Evolutionary conservation across 1,140 invertebrate genomes (phyloP).

Genomic region (Euschistus heros): DNA sequence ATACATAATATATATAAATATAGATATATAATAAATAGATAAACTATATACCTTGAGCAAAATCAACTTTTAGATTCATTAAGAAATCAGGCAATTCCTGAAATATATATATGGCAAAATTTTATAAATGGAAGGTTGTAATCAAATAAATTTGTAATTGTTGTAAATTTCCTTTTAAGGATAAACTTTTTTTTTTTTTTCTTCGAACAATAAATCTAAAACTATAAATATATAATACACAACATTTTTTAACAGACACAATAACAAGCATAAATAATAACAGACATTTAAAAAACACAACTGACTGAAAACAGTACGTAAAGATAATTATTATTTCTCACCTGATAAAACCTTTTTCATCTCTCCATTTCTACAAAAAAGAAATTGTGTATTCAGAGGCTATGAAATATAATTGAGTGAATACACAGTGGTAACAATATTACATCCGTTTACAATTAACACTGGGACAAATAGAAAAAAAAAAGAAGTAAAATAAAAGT

Average conservation of each 20-base stretch:
- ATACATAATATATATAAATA: too few relatives aligned
- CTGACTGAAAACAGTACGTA: conserved; percentile 1
- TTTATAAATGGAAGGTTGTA: too few relatives aligned
- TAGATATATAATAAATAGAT: too few relatives aligned
- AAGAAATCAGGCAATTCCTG: too few relatives aligned
- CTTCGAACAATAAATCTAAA: conserved; percentile 7
- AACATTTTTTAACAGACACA: conserved; percentile 9
- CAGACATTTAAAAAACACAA: conserved; percentile 14
- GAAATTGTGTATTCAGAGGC: too few relatives aligned
- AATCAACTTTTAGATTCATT: too few relatives aligned
- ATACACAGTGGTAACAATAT: conserved; percentile 5
- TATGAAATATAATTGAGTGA: background rate
- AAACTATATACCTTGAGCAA: too few relatives aligned
- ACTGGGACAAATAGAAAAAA: background rate
- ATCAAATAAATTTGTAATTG: too few relatives aligned
- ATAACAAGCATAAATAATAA: conserved; percentile 16
- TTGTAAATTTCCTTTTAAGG: background rate
- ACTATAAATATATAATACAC: background rate
- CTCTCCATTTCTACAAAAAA: too few relatives aligned
- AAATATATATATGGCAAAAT: too few relatives aligned
- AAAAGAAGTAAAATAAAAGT: background rate
- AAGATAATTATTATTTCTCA: too few relatives aligned
- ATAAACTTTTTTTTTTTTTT: background rate
- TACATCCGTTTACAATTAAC: background rate
- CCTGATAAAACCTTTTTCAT: too few relatives aligned